These are phyloP conservation scores for Denticeps clupeoides DNA, from an alignment of 2,797 vertebrate species.

Conservation along the genomic window DNA sequence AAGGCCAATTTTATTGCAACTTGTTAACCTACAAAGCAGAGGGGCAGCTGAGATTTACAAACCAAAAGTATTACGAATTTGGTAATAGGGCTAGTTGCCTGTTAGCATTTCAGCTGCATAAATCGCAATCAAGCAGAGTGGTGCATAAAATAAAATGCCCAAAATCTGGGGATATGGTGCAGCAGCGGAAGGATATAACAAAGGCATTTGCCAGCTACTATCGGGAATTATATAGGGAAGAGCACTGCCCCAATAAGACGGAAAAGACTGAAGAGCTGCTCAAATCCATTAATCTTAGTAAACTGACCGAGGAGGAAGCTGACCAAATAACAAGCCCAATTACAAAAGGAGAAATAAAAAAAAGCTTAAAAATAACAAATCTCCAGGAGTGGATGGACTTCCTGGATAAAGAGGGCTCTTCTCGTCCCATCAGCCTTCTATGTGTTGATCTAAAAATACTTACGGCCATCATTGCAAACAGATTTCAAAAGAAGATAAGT, in stretches of 20 bases:
- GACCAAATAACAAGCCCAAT: not conserved
- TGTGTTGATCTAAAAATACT: slow-evolving; percentile 8
- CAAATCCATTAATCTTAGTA: not conserved
- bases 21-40: not conserved
- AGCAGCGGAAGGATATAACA: slow-evolving; percentile 6
- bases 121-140: slow-evolving; percentile 2
- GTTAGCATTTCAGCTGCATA: slow-evolving; percentile 12
- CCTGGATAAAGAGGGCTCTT: slow-evolving; percentile 10
- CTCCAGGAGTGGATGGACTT: not conserved
- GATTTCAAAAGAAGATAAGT: slow-evolving; percentile 10
- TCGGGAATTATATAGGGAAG: slow-evolving; percentile 6
- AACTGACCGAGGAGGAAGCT: not conserved
- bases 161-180: not conserved
- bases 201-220: slow-evolving; percentile 13
- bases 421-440: slow-evolving; percentile 14
- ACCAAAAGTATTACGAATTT: slow-evolving; percentile 9
- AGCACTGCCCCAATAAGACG: not conserved
- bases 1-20: slow-evolving; percentile 5
- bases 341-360: slow-evolving; percentile 5
- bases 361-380: slow-evolving; percentile 8
- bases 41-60: not conserved
- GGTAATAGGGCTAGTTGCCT: slow-evolving; percentile 12
- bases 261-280: not conserved
- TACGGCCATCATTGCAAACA: slow-evolving; percentile 7
- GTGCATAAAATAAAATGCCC: slow-evolving; percentile 1